A percentile compares a stretch with the other conserved stretches of the same genome.
Evolutionary conservation across 2,113 vertebrate genomes (phyloP).

Genomic region (Procavia capensis): DNA sequence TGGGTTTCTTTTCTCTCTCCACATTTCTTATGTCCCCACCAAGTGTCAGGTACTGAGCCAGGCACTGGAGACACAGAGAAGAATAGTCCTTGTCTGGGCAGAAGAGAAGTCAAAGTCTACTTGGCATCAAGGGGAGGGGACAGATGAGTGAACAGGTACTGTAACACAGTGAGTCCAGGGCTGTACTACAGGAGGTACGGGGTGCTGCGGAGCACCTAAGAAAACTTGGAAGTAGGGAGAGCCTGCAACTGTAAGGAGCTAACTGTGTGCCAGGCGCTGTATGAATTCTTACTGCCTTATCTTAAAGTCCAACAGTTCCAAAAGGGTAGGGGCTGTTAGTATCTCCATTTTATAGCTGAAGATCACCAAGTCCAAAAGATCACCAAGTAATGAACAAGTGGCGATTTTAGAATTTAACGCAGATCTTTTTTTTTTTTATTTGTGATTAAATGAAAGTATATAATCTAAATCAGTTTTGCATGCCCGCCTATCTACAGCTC

Average conservation of each 20-base stretch:
- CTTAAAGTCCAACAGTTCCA: not conserved
- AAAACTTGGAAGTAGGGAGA: not conserved
- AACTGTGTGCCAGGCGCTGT: not conserved
- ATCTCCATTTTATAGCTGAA: constrained; percentile 19
- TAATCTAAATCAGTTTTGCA: too few species aligned
- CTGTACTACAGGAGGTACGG: not conserved
- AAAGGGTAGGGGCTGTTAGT: constrained; percentile 10
- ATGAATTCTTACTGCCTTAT: not conserved
- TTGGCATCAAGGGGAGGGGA: not conserved
- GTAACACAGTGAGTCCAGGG: not conserved
- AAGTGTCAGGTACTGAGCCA: constrained; percentile 12
- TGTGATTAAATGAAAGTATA: too few species aligned
- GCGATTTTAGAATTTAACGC: constrained; percentile 14
- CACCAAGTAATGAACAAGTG: not conserved
- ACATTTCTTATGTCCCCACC: constrained; percentile 8
- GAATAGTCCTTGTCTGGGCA: not conserved
- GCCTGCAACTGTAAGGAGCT: not conserved
- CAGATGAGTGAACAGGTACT: not conserved
- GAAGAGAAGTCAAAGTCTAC: not conserved
- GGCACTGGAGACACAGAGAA: not conserved
- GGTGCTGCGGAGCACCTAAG: not conserved
- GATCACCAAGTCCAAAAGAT: not conserved
- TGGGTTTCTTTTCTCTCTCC: not conserved
- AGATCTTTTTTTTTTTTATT: not conserved
- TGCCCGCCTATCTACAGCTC: too few species aligned